A percentile compares a stretch with the other conserved stretches of the same genome.
These are phyloP conservation scores for Scelioninae gen. 1 DNA, from an alignment of 2,888 invertebrate species.

Conservation along the genomic window DNA sequence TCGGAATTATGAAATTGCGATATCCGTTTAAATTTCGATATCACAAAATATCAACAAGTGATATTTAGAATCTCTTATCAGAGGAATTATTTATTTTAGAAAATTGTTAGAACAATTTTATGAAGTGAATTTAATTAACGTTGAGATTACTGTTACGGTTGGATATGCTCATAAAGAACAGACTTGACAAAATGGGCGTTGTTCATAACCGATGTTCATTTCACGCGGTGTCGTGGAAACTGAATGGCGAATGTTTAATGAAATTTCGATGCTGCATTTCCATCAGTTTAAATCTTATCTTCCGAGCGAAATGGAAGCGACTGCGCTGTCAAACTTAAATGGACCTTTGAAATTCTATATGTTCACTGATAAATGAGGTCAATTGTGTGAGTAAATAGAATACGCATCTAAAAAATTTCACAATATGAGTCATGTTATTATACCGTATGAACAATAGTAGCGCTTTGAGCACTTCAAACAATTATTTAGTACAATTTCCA, in stretches of 20 bases:
- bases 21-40: constrained; percentile 30
- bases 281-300: constrained; percentile 18
- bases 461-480: not conserved
- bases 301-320: not conserved
- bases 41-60: constrained; percentile 42
- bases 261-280: constrained; percentile 27
- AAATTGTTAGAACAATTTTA: constrained; percentile 47
- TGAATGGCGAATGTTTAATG: constrained; percentile 44
- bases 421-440: constrained; percentile 16
- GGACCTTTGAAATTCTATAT: not conserved
- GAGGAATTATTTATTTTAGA: constrained; percentile 25
- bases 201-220: constrained; percentile 36
- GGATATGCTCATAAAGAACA: constrained; percentile 34
- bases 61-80: constrained; percentile 40
- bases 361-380: not conserved
- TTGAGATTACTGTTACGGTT: constrained; percentile 40
- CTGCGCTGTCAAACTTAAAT: constrained; percentile 11
- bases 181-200: constrained; percentile 38
- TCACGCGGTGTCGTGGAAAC: constrained; percentile 18
- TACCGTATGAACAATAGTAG: not conserved
- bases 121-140: constrained; percentile 47
- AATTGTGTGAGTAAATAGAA: not conserved
- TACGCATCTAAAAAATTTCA: not conserved
- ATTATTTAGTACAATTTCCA: not conserved
- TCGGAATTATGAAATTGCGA: not conserved